Base-by-base conservation (phyloP, 1,140 invertebrate species). In the Onthophagus taurus region DNA sequence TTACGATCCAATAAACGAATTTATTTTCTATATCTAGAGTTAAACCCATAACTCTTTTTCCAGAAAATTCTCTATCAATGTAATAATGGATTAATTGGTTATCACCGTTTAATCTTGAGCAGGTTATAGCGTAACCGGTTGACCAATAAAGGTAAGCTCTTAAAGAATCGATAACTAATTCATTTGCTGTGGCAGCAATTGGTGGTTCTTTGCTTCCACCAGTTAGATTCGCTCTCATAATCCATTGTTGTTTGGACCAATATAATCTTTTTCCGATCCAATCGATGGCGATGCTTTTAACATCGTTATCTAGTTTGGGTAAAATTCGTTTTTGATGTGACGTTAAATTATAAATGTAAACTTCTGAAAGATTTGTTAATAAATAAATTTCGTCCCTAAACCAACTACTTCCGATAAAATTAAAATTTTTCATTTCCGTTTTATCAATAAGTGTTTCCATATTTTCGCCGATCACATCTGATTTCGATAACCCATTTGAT, bases 201-300 rank as follows among this genome's bases (percentile, higher is more conserved):
- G 80, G 80, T 4, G 80, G 79, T 60, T 90, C 86, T 50, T 78
- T 72, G 13, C 77, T 69, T n/a, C 67, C 71, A 9, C 80, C 81
- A 55, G 77, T 71, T 1, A 84, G 57, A 61, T 80, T 77, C 2
- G 76, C 74, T 52, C 82, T 60, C 2, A 74, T 74, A 49, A 84
- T 82, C 80, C 82, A 67, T 64, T 88, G 84, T 58, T 85, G 79
- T 61, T 83, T 83, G 0, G 87, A 85, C 88, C 89, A 95, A 58
- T 94, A 95, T 0, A 96, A 60, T 59, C 87, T 85, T 18, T 78
- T 79, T 0, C 85, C 86, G 19, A 93, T 76, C 85, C 87, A 92
- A 57, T 96, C 90, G 2, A 92, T 79, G 0, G 86, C 83, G 13
- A 94, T 72, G 49, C 80, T 81, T 0, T 79, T 77, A 1, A 85